A percentile compares a stretch with the other conserved stretches of the same genome.
phyloP scores from a whole-genome alignment of 2,888 invertebrate genomes.

The Argynnis bischoffii region DNA sequence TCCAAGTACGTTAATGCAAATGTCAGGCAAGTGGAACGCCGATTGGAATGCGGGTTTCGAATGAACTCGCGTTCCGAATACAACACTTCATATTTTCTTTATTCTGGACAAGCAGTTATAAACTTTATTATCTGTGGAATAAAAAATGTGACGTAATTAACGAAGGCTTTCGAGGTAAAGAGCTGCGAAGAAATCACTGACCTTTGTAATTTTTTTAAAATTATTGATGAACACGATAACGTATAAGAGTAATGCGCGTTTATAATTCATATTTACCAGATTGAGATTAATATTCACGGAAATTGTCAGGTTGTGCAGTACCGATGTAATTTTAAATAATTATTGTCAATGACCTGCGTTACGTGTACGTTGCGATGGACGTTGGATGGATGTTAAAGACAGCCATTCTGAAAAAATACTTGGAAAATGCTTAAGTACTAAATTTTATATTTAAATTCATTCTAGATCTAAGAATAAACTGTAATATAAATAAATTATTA shows the following conservation, averaged over 20 bases:
- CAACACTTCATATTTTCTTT: slow-evolving; percentile 39
- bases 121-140: slow-evolving; percentile 37
- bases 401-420: too few relatives aligned
- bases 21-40: slow-evolving; percentile 62
- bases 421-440: too few relatives aligned
- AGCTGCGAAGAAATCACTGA: slow-evolving; percentile 54
- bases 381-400: too few relatives aligned
- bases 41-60: slow-evolving; percentile 64
- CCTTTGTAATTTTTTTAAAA: slow-evolving; percentile 46
- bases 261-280: slow-evolving; percentile 6
- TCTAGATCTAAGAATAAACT: too few relatives aligned
- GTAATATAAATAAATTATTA: too few relatives aligned
- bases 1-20: slow-evolving; percentile 58
- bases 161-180: slow-evolving; percentile 30
- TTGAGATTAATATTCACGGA: not conserved
- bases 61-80: slow-evolving; percentile 54
- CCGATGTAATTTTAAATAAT: not conserved
- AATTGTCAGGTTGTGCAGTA: slow-evolving; percentile 1
- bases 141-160: slow-evolving; percentile 33
- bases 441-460: too few relatives aligned
- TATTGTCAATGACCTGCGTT: not conserved
- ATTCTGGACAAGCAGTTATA: slow-evolving; percentile 40
- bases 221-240: slow-evolving; percentile 31
- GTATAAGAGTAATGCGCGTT: not conserved
- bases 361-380: too few relatives aligned